Evolutionary conservation across 2,888 invertebrate genomes (phyloP).

Genomic region (Didymodactylos carnosus): DNA sequence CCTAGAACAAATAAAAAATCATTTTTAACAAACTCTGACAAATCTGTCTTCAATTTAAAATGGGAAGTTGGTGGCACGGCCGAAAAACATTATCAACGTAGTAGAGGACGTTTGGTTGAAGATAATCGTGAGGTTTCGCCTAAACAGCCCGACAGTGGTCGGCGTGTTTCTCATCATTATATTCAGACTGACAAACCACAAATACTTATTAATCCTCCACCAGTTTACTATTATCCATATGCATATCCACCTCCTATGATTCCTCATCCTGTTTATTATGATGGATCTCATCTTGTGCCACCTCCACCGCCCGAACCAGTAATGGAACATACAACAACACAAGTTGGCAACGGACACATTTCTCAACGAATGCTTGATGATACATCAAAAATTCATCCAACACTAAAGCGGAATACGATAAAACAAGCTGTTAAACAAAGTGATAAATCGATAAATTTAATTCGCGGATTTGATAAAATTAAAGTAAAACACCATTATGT

Average conservation of each 20-base stretch:
- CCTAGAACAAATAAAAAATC: neutral
- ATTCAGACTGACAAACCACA: neutral
- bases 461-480: neutral
- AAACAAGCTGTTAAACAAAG: neutral
- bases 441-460: neutral
- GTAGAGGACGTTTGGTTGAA: no score
- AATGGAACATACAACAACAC: neutral
- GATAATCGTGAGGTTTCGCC: neutral
- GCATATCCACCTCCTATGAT: neutral
- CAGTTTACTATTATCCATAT: neutral
- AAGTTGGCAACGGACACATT: neutral
- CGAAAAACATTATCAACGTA: neutral
- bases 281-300: no score
- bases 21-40: neutral
- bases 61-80: neutral
- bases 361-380: neutral
- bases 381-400: neutral
- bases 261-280: neutral
- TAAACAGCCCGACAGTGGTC: neutral
- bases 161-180: neutral
- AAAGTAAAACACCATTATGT: neutral
- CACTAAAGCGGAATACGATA: neutral
- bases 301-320: neutral
- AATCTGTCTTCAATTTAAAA: neutral
- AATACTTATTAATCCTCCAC: no score